phyloP scores from a whole-genome alignment of 2,797 vertebrate genomes.

The Chanos chanos region DNA sequence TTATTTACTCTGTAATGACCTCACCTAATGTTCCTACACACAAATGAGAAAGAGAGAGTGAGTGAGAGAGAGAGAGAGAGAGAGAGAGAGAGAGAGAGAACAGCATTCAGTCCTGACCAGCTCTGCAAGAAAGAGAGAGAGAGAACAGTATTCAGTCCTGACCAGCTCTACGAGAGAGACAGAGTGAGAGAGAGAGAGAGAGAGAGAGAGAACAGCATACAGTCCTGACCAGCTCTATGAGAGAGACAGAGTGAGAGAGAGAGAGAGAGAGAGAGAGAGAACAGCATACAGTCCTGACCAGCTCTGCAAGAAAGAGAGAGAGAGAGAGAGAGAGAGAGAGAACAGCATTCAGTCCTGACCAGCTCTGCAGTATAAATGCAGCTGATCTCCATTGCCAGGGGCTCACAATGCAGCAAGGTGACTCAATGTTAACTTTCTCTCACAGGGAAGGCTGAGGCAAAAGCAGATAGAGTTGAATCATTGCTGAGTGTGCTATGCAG shows the following conservation, averaged over 20 bases:
- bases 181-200: not conserved
- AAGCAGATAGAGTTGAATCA: constrained; percentile 58
- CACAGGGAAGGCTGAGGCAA: constrained; percentile 53
- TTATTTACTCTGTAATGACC: too few relatives aligned
- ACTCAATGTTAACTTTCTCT: constrained; percentile 73
- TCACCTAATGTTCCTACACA: too few relatives aligned
- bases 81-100: not conserved
- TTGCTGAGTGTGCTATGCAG: constrained; percentile 51
- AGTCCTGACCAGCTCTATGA: constrained; percentile 60
- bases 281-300: constrained; percentile 53
- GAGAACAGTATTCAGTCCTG: constrained; percentile 53
- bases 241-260: too few relatives aligned
- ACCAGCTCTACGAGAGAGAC: constrained; percentile 54
- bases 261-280: too few relatives aligned
- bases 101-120: constrained; percentile 53
- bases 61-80: too few relatives aligned
- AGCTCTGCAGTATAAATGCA: constrained; percentile 58
- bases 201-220: too few relatives aligned
- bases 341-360: constrained; percentile 52
- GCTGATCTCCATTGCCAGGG: constrained; percentile 64
- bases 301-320: constrained; percentile 52
- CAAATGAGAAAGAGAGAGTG: too few relatives aligned
- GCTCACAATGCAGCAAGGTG: constrained; percentile 77
- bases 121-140: constrained; percentile 53
- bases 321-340: not conserved